A percentile compares a stretch with the other conserved stretches of the same genome.
Evolutionary conservation across 2,797 vertebrate species (phyloP).

Genomic region (Pseudomugil tenellus): DNA sequence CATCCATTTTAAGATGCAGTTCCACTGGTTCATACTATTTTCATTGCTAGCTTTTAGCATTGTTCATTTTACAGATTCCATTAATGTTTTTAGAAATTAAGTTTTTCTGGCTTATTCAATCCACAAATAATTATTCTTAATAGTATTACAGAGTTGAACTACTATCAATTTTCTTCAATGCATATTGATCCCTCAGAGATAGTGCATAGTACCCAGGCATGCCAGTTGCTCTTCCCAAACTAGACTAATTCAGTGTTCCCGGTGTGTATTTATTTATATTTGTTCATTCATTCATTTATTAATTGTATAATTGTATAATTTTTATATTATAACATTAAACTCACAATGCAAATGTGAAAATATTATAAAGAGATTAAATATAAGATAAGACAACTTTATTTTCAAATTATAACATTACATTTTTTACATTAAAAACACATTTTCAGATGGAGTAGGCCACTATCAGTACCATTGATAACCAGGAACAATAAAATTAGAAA

Average conservation of each 20-base stretch:
- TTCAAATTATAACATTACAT: background rate
- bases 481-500: background rate
- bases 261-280: background rate
- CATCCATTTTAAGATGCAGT: background rate
- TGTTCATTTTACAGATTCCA: background rate
- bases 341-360: background rate
- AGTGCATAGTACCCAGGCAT: background rate
- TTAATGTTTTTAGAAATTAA: background rate
- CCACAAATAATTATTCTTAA: no score
- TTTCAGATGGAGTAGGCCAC: background rate
- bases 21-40: no score
- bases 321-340: background rate
- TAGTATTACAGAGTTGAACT: no score
- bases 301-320: background rate
- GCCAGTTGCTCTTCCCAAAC: background rate
- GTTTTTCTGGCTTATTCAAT: no score
- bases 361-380: background rate
- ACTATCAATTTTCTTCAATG: no score
- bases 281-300: background rate
- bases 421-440: background rate
- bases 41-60: background rate
- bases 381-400: background rate
- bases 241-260: background rate
- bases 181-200: background rate
- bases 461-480: background rate